phyloP scores from a whole-genome alignment of 2,888 invertebrate species.

The Tanaodytes sp. region DNA sequence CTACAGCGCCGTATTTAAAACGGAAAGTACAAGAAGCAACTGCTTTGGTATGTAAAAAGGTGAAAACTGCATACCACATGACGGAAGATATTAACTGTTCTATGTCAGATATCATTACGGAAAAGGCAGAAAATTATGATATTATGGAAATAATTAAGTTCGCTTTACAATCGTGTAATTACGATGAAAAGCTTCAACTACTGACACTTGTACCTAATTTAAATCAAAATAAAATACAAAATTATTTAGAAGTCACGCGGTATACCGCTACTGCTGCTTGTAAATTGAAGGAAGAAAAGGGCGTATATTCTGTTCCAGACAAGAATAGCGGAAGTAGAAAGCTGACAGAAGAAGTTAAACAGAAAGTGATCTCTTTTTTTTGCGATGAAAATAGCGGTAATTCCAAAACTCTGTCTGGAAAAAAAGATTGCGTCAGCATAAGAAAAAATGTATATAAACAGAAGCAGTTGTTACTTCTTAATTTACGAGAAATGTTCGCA shows the following conservation, averaged over 20 bases:
- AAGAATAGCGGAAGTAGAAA: constrained; percentile 11
- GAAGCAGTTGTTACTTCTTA: constrained; percentile 23
- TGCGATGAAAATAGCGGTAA: constrained; percentile 19
- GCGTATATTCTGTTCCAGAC: constrained; percentile 8
- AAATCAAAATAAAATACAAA: constrained; percentile 16
- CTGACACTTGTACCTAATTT: constrained; percentile 21
- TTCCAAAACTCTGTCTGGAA: constrained; percentile 20
- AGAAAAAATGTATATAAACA: constrained; percentile 20
- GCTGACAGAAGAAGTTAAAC: constrained; percentile 11
- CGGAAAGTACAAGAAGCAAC: constrained; percentile 16
- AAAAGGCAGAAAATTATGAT: constrained; percentile 16
- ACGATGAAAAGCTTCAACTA: constrained; percentile 13
- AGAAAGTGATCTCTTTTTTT: constrained; percentile 16
- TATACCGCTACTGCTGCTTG: constrained; percentile 18
- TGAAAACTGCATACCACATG: constrained; percentile 24
- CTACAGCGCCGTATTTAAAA: constrained; percentile 8
- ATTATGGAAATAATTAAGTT: constrained; percentile 9
- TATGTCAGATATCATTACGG: constrained; percentile 4
- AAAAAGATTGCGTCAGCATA: constrained; percentile 24
- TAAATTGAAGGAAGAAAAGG: constrained; percentile 14
- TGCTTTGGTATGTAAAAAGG: constrained; percentile 7
- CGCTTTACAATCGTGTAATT: constrained; percentile 12
- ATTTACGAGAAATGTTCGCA: constrained; percentile 29
- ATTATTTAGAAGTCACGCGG: constrained; percentile 13
- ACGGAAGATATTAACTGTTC: constrained; percentile 19